phyloP scores from a whole-genome alignment of 2,888 invertebrate species.

The Harpalus rubripes region DNA sequence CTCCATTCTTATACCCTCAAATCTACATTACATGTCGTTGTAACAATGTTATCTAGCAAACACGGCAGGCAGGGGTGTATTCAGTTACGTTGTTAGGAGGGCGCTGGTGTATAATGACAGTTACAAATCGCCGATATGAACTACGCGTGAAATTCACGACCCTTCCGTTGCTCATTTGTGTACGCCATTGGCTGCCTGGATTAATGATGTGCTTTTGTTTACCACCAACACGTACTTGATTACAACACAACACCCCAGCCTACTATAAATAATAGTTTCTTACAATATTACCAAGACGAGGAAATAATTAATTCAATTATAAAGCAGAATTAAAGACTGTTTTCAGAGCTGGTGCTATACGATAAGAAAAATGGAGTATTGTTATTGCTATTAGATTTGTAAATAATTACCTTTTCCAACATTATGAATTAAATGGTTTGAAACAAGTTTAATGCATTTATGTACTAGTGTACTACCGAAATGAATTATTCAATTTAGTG shows the following conservation, averaged over 20 bases:
- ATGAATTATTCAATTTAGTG: too few species aligned
- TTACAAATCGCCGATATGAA: constrained; percentile 40
- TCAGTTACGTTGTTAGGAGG: too few species aligned
- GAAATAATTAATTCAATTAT: neutral
- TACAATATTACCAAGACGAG: neutral
- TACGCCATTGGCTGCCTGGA: constrained; percentile 24
- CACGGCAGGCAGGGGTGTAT: too few species aligned
- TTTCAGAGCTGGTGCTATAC: neutral
- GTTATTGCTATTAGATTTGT: too few species aligned
- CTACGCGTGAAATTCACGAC: constrained; percentile 27
- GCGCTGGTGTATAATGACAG: too few species aligned
- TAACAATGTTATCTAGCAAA: too few species aligned
- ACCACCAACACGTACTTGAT: constrained; percentile 1
- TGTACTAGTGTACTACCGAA: too few species aligned
- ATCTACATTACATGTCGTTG: too few species aligned
- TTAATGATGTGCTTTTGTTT: constrained; percentile 42
- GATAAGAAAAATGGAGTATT: neutral
- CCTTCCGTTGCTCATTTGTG: constrained; percentile 35
- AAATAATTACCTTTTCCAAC: too few species aligned
- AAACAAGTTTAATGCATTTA: too few species aligned
- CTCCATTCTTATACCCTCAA: too few species aligned
- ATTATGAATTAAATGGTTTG: too few species aligned
- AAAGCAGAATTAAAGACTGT: neutral
- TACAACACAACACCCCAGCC: neutral
- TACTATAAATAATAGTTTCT: neutral